A percentile compares a stretch with the other conserved stretches of the same genome.
Conservation (phyloP, 2,797 vertebrate species). For the Vespertilio murinus region DNA sequence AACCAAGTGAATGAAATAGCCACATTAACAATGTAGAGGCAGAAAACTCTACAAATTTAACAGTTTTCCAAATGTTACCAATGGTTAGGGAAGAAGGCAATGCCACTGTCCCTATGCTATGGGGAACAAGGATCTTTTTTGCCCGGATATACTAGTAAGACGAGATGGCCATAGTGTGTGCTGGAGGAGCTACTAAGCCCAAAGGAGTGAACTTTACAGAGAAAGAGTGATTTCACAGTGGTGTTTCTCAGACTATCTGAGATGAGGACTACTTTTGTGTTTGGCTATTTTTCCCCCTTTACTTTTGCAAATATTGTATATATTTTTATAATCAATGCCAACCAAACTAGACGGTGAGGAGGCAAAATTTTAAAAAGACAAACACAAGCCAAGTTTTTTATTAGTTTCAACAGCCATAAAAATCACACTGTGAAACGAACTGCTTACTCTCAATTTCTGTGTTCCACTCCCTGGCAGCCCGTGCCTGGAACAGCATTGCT, state of each 20-base stretch:
- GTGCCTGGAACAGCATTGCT: rapidly evolving
- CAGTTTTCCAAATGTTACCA: background rate
- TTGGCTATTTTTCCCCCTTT: background rate
- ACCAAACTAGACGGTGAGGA: too few species aligned
- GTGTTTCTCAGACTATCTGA: background rate
- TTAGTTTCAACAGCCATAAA: background rate
- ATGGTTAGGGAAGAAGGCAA: background rate
- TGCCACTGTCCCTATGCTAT: background rate
- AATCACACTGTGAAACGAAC: background rate
- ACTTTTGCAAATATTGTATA: background rate
- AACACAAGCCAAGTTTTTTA: background rate
- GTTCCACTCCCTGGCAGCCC: background rate
- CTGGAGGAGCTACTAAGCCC: background rate
- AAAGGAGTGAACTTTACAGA: too few species aligned
- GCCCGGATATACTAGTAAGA: background rate
- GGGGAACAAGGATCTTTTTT: background rate
- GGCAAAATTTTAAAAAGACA: background rate
- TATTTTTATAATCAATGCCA: background rate
- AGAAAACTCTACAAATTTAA: background rate
- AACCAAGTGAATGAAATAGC: background rate
- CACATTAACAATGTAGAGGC: background rate
- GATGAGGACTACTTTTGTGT: background rate
- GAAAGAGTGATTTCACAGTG: rapidly evolving
- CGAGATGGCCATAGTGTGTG: background rate
- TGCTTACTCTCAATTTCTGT: background rate